These are phyloP conservation scores for Globodera rostochiensis DNA, from an alignment of 1,140 invertebrate species.

Conservation along the genomic window DNA sequence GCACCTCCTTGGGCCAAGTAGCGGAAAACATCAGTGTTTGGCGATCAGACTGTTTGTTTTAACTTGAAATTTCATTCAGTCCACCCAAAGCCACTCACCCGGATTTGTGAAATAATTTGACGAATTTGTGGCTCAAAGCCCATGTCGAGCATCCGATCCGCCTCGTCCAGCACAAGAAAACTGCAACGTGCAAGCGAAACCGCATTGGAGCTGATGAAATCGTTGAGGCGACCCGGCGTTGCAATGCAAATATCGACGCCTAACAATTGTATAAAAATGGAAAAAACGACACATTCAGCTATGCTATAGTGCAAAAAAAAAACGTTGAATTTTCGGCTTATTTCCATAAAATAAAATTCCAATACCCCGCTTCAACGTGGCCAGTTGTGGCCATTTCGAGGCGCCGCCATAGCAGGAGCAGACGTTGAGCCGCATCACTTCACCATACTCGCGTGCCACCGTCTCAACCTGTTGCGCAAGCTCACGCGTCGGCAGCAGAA, in stretches of 20 bases:
- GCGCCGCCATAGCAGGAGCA: constrained; percentile 85
- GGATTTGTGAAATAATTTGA: constrained; percentile 91
- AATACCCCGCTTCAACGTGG: constrained; percentile 71
- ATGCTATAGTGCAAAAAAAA: not conserved
- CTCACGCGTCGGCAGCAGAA: constrained; percentile 88
- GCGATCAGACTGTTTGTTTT: constrained; percentile 75
- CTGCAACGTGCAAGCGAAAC: constrained; percentile 87
- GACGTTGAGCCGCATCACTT: constrained; percentile 29
- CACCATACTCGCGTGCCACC: constrained; percentile 62
- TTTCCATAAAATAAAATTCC: not conserved
- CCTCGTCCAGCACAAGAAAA: constrained; percentile 94
- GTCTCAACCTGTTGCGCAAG: constrained; percentile 85
- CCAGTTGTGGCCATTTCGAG: constrained; percentile 82
- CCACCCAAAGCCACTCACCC: constrained; percentile 74
- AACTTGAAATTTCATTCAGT: constrained; percentile 34
- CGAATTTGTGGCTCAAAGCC: constrained; percentile 97
- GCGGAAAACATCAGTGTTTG: constrained; percentile 98
- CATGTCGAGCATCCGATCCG: constrained; percentile 99
- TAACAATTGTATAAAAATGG: constrained; percentile 53
- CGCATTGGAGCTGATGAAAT: constrained; percentile 86
- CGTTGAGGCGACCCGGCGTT: constrained; percentile 90
- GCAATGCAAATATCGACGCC: constrained; percentile 94
- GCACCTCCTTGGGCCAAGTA: constrained; percentile 96
- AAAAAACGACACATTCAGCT: constrained; percentile 60
- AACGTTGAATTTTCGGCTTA: not conserved